Evolutionary conservation across 2,797 vertebrate species (phyloP).

Genomic region (Sebastes jordani): DNA sequence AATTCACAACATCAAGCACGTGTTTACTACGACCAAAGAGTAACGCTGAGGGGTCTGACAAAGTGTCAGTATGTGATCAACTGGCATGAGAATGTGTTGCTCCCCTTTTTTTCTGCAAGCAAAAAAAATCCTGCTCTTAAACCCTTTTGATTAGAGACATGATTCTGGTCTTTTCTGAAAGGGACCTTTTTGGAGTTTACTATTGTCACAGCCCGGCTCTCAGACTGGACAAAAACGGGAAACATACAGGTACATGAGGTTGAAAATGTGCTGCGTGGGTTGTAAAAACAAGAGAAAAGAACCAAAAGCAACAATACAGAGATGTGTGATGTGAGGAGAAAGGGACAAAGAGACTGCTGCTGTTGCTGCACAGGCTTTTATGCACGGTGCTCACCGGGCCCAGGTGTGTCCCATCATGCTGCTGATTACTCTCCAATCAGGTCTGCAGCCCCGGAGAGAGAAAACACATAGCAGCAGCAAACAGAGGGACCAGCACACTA

Average conservation of each 20-base stretch:
- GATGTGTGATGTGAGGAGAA: neutral
- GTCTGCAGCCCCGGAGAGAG: neutral
- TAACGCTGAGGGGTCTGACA: too few species aligned
- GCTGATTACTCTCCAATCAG: neutral
- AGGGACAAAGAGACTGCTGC: fast-evolving
- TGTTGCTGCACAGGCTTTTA: neutral
- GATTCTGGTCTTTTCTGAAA: neutral
- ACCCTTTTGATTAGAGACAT: neutral
- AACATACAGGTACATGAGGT: too few species aligned
- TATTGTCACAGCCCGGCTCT: neutral
- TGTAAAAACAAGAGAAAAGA: neutral
- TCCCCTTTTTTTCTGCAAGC: neutral
- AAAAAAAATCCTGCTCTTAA: neutral
- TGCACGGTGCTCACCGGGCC: neutral
- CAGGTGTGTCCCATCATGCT: neutral
- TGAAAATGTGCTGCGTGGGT: too few species aligned
- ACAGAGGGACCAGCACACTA: neutral
- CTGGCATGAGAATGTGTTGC: too few species aligned
- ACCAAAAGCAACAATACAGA: neutral
- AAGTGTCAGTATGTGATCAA: too few species aligned
- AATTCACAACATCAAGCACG: too few species aligned
- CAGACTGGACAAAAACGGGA: too few species aligned
- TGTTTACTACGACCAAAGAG: too few species aligned
- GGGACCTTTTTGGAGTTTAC: neutral
- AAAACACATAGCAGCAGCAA: neutral